Evolutionary conservation across 2,888 invertebrate genomes (phyloP).

Genomic region (Leptinotarsa peninsularis): DNA sequence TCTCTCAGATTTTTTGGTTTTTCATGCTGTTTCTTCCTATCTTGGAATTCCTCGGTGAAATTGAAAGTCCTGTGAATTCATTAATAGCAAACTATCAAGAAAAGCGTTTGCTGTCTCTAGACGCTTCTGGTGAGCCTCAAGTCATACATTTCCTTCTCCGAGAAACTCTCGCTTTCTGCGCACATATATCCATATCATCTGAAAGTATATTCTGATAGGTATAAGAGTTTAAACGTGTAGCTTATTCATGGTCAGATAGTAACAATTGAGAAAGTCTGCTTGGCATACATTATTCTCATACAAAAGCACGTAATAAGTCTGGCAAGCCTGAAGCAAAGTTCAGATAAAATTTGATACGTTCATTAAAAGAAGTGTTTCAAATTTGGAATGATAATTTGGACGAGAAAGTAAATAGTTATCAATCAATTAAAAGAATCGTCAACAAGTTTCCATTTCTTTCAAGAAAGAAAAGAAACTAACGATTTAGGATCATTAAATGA

Average conservation of each 20-base stretch:
- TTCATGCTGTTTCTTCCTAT: too few species aligned
- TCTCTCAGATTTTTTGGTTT: too few species aligned
- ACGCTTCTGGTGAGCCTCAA: too few species aligned
- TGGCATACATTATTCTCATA: conserved; percentile 27
- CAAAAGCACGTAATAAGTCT: neutral
- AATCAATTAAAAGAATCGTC: too few species aligned
- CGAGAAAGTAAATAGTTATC: too few species aligned
- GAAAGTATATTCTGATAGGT: conserved; percentile 22
- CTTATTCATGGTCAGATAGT: conserved; percentile 21
- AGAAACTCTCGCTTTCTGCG: neutral
- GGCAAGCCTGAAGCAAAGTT: neutral
- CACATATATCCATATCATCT: neutral
- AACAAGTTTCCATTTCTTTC: too few species aligned
- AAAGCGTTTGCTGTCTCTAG: too few species aligned
- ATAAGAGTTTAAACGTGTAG: conserved; percentile 20
- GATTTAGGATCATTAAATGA: too few species aligned
- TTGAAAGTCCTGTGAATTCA: too few species aligned
- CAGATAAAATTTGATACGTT: neutral
- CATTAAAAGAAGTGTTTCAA: neutral
- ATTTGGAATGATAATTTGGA: neutral
- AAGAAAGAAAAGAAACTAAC: too few species aligned
- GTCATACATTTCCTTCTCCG: neutral
- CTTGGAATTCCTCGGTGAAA: too few species aligned
- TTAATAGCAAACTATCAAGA: too few species aligned
- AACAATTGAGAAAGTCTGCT: conserved; percentile 23